Conservation (phyloP, 2,888 invertebrate species). For the Tipula helvola region DNA sequence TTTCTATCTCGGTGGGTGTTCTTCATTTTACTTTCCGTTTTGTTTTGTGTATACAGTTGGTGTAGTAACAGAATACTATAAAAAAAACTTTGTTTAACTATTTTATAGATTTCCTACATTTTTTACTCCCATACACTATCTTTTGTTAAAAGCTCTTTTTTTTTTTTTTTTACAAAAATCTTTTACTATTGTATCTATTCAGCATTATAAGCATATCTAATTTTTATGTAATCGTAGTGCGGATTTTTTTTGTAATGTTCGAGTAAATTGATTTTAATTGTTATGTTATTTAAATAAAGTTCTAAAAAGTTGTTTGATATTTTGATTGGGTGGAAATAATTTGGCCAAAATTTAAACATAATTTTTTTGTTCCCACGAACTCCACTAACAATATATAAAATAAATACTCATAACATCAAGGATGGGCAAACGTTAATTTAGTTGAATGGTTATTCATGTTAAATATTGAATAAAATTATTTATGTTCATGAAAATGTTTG, state of each 20-base stretch:
- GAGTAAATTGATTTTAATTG: background rate
- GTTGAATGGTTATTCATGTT: background rate
- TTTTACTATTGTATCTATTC: background rate
- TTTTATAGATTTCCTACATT: background rate
- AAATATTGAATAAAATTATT: background rate
- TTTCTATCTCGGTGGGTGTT: background rate
- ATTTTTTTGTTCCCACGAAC: background rate
- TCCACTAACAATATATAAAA: background rate
- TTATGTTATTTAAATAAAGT: background rate
- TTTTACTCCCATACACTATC: background rate
- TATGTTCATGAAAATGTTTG: background rate
- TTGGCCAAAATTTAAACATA: background rate
- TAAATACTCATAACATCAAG: background rate
- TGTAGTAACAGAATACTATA: background rate
- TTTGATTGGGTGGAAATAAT: background rate
- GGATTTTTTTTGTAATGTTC: background rate
- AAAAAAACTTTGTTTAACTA: background rate
- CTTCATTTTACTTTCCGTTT: background rate
- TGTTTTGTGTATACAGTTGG: background rate
- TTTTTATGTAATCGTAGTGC: background rate
- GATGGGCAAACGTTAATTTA: background rate
- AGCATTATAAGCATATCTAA: background rate
- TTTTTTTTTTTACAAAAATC: background rate
- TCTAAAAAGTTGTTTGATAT: background rate
- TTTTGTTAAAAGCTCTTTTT: background rate